Evolutionary conservation across 1,140 invertebrate species (phyloP), one percentile per base, ranked within the genome.

Genomic region (Bradynema listronoti): DNA sequence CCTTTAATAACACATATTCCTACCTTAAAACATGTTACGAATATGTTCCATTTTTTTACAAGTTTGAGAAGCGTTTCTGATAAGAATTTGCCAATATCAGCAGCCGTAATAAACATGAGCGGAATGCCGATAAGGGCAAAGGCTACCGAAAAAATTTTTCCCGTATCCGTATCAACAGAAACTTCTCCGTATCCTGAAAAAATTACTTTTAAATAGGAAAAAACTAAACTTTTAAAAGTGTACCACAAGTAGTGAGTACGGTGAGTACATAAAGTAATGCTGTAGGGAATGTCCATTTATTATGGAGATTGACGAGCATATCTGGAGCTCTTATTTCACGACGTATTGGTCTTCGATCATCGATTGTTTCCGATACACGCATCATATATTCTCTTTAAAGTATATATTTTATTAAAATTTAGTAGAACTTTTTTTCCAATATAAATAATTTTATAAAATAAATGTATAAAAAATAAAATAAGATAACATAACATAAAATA

Each of bases 341-440:
- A 42, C 74, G 54, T 16, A 77, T 78, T 5, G 74, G 76, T 22
- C 74, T 46, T n/a, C 59, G 56, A 34, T 77, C 74, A 55, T 77
- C 76, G 1, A 77, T 72, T 11, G 63, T 58, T 59, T 73, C 72
- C 3, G 74, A 74, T 11, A 77, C 65, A 9, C 51, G 56, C 3
- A 78, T 36, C 76, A 77, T 78, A 55, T 77, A 77, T 65, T 77
- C 75, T n/a, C n/a, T n/a, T n/a, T n/a, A n/a, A n/a, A n/a, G n/a
- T n/a, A n/a, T n/a, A n/a, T n/a, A n/a, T n/a, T n/a, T n/a, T n/a
- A n/a, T n/a, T n/a, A 14, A 52, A 33, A 41, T 59, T 36, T 19
- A n/a, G n/a, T n/a, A n/a, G n/a, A n/a, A n/a, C n/a, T n/a, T n/a
- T n/a, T n/a, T n/a, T n/a, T n/a, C n/a, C n/a, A n/a, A n/a, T n/a